A percentile compares a stretch with the other conserved stretches of the same genome.
Evolutionary conservation across 2,797 vertebrate species (phyloP).

Genomic region (Danionella dracula): DNA sequence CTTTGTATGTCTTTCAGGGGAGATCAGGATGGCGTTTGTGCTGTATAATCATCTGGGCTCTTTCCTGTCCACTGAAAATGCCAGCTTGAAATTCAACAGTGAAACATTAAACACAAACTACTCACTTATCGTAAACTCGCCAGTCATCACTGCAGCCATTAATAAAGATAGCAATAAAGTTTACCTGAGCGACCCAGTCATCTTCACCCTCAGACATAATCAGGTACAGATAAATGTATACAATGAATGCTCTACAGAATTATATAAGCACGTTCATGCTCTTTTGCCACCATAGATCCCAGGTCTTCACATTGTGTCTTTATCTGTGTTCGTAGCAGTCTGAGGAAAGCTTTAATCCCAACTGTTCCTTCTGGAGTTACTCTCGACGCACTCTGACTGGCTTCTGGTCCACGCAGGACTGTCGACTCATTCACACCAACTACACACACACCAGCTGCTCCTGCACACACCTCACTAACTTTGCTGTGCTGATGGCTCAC

Average conservation of each 20-base stretch:
- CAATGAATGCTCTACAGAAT: no score
- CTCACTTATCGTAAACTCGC: conserved; percentile 95
- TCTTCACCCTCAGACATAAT: conserved; percentile 91
- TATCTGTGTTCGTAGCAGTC: conserved; percentile 73
- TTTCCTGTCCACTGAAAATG: conserved; percentile 95
- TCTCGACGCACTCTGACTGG: conserved; percentile 91
- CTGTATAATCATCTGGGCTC: conserved; percentile 93
- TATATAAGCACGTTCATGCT: no score
- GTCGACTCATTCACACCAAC: conserved; percentile 87
- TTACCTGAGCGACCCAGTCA: conserved; percentile 92
- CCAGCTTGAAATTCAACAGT: conserved; percentile 90
- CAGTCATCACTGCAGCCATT: conserved; percentile 93
- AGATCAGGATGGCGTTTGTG: conserved; percentile 94
- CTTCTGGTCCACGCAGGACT: conserved; percentile 96
- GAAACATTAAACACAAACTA: conserved; percentile 92
- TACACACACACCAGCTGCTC: conserved; percentile 93
- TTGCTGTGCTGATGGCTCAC: conserved; percentile 95
- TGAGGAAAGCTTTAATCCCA: conserved; percentile 97
- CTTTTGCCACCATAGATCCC: no score
- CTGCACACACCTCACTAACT: conserved; percentile 96
- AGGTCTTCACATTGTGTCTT: no score
- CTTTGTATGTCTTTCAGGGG: conserved; percentile 69
- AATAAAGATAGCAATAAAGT: conserved; percentile 98
- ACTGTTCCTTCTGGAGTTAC: conserved; percentile 99
- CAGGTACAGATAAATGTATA: conserved; percentile 82